Percentiles rank a stretch among this genome's conserved stretches.
Evolutionary conservation across 2,888 invertebrate genomes (phyloP).

Genomic region (Minunthozetes semirufus): DNA sequence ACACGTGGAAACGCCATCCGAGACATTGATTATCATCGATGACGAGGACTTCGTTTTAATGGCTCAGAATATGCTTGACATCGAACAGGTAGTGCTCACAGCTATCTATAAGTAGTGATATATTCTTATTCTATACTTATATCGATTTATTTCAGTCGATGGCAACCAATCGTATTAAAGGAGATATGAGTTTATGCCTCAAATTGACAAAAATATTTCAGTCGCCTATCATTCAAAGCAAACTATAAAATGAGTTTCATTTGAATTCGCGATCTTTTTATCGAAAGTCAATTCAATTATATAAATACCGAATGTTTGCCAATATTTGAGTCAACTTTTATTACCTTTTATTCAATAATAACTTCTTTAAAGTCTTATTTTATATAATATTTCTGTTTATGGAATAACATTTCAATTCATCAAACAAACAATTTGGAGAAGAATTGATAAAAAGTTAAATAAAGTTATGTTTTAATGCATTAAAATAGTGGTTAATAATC

Average conservation of each 20-base stretch:
- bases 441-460: no score
- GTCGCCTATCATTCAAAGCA: neutral
- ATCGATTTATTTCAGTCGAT: neutral
- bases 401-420: no score
- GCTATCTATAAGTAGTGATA: no score
- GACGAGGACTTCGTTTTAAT: slow-evolving; percentile 2
- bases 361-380: no score
- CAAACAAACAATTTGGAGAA: no score
- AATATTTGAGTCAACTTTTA: no score
- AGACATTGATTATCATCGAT: neutral
- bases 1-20: neutral
- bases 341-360: no score
- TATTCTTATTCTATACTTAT: neutral
- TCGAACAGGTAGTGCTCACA: neutral
- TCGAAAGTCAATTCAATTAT: no score
- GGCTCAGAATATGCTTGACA: neutral
- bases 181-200: neutral
- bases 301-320: no score
- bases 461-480: no score
- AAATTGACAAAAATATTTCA: neutral
- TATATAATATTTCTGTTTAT: no score
- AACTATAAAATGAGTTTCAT: neutral
- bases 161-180: slow-evolving; percentile 14
- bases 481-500: no score
- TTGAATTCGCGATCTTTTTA: neutral